These are phyloP conservation scores for Danionella dracula DNA, from an alignment of 2,797 vertebrate genomes.

Conservation along the genomic window DNA sequence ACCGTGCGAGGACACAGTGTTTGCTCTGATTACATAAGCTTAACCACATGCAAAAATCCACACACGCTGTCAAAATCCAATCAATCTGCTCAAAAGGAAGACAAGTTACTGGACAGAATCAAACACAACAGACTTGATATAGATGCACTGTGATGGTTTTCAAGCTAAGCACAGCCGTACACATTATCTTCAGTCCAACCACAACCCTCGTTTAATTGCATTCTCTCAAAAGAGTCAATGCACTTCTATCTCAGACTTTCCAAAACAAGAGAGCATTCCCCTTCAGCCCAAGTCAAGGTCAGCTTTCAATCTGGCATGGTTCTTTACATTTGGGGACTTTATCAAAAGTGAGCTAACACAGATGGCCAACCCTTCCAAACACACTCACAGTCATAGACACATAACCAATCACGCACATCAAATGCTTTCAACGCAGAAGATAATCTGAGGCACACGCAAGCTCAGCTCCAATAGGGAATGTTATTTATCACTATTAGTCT, in stretches of 20 bases:
- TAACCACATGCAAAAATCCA: slow-evolving; percentile 29
- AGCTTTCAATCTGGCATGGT: slow-evolving; percentile 2
- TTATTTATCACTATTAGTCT: slow-evolving; percentile 38
- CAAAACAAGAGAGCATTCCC: slow-evolving; percentile 10
- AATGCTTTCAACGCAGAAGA: slow-evolving; percentile 21
- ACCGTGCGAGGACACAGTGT: slow-evolving; percentile 2
- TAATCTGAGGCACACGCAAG: slow-evolving; percentile 22
- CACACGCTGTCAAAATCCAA: slow-evolving; percentile 26
- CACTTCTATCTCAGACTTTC: neutral
- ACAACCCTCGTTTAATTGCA: slow-evolving; percentile 8
- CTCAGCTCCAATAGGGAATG: slow-evolving; percentile 17
- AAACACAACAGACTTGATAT: neutral
- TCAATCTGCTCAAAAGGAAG: slow-evolving; percentile 9
- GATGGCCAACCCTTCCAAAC: slow-evolving; percentile 4
- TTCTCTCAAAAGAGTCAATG: neutral
- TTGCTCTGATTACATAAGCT: slow-evolving; percentile 26
- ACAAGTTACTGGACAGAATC: slow-evolving; percentile 10
- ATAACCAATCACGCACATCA: slow-evolving; percentile 26
- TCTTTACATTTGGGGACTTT: slow-evolving; percentile 13
- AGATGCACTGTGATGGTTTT: neutral
- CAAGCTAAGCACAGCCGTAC: neutral
- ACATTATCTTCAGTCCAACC: neutral
- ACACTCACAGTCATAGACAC: neutral
- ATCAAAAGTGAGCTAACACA: slow-evolving; percentile 32
- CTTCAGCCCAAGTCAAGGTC: slow-evolving; percentile 21